These are phyloP conservation scores for Microdon myrmicae DNA, from an alignment of 2,888 invertebrate species.

Conservation along the genomic window DNA sequence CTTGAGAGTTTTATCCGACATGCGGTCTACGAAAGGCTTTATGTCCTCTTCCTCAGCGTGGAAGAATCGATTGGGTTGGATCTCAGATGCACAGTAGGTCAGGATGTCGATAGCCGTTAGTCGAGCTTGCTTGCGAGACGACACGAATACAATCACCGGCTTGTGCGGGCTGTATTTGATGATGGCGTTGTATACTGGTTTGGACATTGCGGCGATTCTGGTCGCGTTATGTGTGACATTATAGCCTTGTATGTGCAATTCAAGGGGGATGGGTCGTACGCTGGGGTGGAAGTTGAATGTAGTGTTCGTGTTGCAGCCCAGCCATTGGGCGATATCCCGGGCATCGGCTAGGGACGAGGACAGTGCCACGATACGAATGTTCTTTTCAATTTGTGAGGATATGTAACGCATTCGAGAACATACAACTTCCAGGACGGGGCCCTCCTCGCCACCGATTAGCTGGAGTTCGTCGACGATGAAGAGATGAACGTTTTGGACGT, in stretches of 20 bases:
- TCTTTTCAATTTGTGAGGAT: slow-evolving; percentile 89
- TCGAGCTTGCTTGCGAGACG: slow-evolving; percentile 88
- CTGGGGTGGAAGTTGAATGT: slow-evolving; percentile 99
- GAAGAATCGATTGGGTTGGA: slow-evolving; percentile 87
- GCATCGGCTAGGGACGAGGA: slow-evolving; percentile 95
- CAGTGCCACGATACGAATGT: slow-evolving; percentile 92
- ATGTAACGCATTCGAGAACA: slow-evolving; percentile 95
- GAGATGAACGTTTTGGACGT: slow-evolving; percentile 95
- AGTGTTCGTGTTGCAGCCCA: slow-evolving; percentile 91
- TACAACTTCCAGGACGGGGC: slow-evolving; percentile 92
- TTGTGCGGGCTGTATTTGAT: slow-evolving; percentile 83
- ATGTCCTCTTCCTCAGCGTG: slow-evolving; percentile 88
- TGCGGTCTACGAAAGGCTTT: slow-evolving; percentile 86
- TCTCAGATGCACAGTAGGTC: slow-evolving; percentile 92
- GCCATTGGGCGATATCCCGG: slow-evolving; percentile 94
- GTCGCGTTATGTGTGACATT: slow-evolving; percentile 98
- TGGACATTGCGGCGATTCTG: slow-evolving; percentile 96
- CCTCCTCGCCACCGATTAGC: slow-evolving; percentile 87
- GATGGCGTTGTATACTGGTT: slow-evolving; percentile 95
- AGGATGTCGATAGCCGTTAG: slow-evolving; percentile 96
- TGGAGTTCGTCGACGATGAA: slow-evolving; percentile 98
- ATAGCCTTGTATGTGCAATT: slow-evolving; percentile 95
- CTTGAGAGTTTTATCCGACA: slow-evolving; percentile 88
- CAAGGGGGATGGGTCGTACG: slow-evolving; percentile 93
- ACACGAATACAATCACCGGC: slow-evolving; percentile 91